Conservation (phyloP, 2,888 invertebrate genomes). For the Lasiommata megera region DNA sequence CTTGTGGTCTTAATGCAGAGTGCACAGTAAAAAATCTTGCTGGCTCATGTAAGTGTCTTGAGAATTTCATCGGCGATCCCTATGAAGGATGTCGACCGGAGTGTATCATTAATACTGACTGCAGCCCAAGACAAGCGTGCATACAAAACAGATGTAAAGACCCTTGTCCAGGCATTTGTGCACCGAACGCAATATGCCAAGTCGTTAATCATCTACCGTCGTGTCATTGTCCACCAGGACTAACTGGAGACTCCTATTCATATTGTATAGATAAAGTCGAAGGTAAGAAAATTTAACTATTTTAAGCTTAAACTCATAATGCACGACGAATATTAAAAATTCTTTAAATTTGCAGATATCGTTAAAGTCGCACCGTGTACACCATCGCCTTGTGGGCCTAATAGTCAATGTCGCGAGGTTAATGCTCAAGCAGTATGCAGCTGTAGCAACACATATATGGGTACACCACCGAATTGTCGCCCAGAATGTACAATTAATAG, state of each 20-base stretch:
- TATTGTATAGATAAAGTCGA: slow-evolving; percentile 77
- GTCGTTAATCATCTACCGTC: slow-evolving; percentile 89
- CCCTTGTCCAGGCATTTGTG: slow-evolving; percentile 90
- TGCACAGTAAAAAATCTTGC: slow-evolving; percentile 84
- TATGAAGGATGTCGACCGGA: slow-evolving; percentile 88
- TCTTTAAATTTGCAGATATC: slow-evolving; percentile 49
- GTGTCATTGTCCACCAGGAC: slow-evolving; percentile 85
- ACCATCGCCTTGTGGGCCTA: slow-evolving; percentile 91
- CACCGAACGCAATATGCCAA: slow-evolving; percentile 86
- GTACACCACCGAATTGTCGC: slow-evolving; percentile 89
- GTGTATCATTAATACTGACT: slow-evolving; percentile 90
- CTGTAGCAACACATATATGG: slow-evolving; percentile 86
- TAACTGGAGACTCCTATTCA: slow-evolving; percentile 86
- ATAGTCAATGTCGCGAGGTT: slow-evolving; percentile 86
- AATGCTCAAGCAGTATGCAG: slow-evolving; percentile 87
- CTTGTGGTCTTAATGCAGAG: slow-evolving; percentile 85
- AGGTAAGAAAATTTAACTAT: slow-evolving; percentile 46
- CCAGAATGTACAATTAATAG: slow-evolving; percentile 91
- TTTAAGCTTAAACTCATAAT: not conserved
- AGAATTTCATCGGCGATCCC: slow-evolving; percentile 76
- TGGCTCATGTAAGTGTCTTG: slow-evolving; percentile 86
- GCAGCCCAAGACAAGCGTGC: slow-evolving; percentile 86
- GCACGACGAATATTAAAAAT: too few species aligned
- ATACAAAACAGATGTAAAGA: slow-evolving; percentile 88
- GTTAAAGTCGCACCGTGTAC: slow-evolving; percentile 79